phyloP scores from a whole-genome alignment of 2,113 vertebrate species.

The Cyrtonyx montezumae region DNA sequence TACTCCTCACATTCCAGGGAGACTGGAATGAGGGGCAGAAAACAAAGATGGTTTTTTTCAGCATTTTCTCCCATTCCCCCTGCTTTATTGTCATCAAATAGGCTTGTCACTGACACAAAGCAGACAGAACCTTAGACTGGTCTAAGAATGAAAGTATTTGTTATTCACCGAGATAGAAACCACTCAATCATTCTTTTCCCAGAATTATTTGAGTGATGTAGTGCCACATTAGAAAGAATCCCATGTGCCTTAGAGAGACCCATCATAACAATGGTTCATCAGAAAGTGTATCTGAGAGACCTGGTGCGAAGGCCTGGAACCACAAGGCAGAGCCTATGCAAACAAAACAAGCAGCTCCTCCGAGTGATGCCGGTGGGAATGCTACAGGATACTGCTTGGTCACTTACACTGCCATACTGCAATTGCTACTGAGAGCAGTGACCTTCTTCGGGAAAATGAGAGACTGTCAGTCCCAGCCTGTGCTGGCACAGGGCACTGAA shows the following conservation, averaged over 20 bases:
- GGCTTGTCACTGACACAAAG: slow-evolving; percentile 45
- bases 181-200: not conserved
- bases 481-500: not conserved
- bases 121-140: not conserved
- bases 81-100: not conserved
- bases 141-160: slow-evolving; percentile 1
- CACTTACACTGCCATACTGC: not conserved
- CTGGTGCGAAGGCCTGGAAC: not conserved
- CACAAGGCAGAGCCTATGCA: not conserved
- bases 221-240: not conserved
- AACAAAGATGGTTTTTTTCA: slow-evolving; percentile 28
- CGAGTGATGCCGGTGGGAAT: not conserved
- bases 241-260: not conserved
- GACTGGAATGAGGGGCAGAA: not conserved
- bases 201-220: not conserved
- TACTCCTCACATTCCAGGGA: slow-evolving; percentile 22
- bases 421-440: not conserved
- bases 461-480: not conserved
- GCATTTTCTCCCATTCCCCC: not conserved
- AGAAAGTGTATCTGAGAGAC: not conserved
- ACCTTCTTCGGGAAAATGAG: not conserved
- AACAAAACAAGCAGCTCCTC: rapidly evolving
- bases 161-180: slow-evolving; percentile 3
- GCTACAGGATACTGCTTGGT: not conserved
- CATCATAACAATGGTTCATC: slow-evolving; percentile 1